phyloP scores from a whole-genome alignment of 2,888 invertebrate genomes.

The Callosobruchus maculatus region DNA sequence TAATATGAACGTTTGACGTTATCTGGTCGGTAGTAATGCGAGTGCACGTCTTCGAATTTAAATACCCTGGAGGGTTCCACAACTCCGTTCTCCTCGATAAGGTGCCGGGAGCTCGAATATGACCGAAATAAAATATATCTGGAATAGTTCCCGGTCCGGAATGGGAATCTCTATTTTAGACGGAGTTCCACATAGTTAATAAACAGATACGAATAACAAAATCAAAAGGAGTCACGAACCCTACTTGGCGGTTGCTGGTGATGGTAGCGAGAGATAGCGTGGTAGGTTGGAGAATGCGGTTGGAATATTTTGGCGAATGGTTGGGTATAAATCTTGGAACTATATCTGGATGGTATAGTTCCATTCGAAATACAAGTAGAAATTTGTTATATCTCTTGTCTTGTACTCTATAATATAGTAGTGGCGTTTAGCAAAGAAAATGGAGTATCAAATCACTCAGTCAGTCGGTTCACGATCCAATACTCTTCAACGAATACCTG shows the following conservation, averaged over 20 bases:
- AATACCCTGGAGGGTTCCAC: slow-evolving; percentile 43
- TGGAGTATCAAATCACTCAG: no score
- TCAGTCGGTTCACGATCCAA: no score
- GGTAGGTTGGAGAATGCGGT: background rate
- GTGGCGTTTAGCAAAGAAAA: no score
- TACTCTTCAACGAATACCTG: no score
- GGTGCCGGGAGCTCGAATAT: slow-evolving; percentile 41
- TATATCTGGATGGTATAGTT: background rate
- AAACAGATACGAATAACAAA: slow-evolving; percentile 27
- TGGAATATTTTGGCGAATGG: background rate
- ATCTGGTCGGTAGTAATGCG: slow-evolving; percentile 43
- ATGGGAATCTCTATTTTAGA: slow-evolving; percentile 42
- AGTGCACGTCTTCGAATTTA: slow-evolving; percentile 46
- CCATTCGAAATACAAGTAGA: no score
- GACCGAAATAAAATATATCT: slow-evolving; percentile 45
- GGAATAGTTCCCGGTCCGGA: slow-evolving; percentile 35
- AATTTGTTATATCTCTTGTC: no score
- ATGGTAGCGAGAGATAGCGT: background rate
- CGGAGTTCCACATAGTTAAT: slow-evolving; percentile 33
- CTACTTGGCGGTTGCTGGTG: background rate
- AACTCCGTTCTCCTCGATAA: slow-evolving; percentile 36
- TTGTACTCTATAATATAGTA: no score
- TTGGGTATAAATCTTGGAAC: background rate
- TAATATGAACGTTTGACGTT: slow-evolving; percentile 46
- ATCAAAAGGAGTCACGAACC: slow-evolving; percentile 18